Evolutionary conservation across 2,113 vertebrate genomes (phyloP).

Genomic region (Proterorhinus semilunaris): DNA sequence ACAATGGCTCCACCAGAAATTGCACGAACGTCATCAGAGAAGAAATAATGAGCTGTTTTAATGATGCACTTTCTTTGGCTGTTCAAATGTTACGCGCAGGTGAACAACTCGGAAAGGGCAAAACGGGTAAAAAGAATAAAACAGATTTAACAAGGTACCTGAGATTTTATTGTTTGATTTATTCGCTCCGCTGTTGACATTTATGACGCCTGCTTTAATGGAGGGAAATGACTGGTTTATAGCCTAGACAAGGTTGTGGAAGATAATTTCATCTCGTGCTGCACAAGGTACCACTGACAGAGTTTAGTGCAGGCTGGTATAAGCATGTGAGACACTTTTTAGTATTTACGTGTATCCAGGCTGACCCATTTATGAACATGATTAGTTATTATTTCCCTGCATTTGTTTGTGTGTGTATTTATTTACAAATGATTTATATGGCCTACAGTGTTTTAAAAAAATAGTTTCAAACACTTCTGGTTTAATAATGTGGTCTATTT

Average conservation of each 20-base stretch:
- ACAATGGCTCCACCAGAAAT: constrained; percentile 5
- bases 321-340: neutral
- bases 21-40: constrained; percentile 9
- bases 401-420: too few relatives aligned
- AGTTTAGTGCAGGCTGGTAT: neutral
- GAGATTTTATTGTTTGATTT: constrained; percentile 14
- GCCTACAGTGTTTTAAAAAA: too few relatives aligned
- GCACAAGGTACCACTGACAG: neutral
- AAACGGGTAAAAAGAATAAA: neutral
- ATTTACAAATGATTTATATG: too few relatives aligned
- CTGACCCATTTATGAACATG: neutral
- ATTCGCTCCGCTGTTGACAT: constrained; percentile 1
- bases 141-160: constrained; percentile 11
- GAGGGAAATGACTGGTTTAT: constrained; percentile 5
- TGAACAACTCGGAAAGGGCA: constrained; percentile 5
- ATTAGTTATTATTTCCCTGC: too few relatives aligned
- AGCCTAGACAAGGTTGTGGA: neutral
- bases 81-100: constrained; percentile 7
- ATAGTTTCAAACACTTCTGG: too few relatives aligned
- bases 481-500: neutral
- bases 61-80: constrained; percentile 9
- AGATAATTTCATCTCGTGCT: neutral
- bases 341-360: neutral
- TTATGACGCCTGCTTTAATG: neutral
- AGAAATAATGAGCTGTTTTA: constrained; percentile 12